Conservation (phyloP, 2,797 vertebrate species). For the Sarcoramphus papa region DNA sequence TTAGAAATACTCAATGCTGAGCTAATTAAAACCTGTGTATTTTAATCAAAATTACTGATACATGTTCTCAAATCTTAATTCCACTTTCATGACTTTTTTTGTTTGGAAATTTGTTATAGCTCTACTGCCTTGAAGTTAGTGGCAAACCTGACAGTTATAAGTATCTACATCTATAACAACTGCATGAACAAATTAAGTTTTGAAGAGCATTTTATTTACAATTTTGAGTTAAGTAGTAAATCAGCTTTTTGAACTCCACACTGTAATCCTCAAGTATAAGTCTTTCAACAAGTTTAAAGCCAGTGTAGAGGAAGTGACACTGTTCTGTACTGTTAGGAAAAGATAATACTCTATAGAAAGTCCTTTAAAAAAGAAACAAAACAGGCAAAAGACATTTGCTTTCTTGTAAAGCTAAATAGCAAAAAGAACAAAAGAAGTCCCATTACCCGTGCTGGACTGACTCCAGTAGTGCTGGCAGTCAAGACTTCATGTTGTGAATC, state of each 20-base stretch:
- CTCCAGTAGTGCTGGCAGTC: conserved; percentile 68
- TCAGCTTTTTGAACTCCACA: neutral
- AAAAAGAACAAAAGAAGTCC: conserved; percentile 55
- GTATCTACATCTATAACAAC: neutral
- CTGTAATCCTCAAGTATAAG: conserved; percentile 20
- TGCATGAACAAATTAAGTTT: neutral
- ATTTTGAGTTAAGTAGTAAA: neutral
- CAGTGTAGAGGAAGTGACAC: conserved; percentile 6
- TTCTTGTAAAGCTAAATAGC: conserved; percentile 25
- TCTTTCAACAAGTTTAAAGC: conserved; percentile 12
- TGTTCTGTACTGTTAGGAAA: neutral
- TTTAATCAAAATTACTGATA: neutral
- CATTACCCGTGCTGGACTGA: conserved; percentile 92
- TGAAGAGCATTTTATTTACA: neutral
- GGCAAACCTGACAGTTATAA: neutral
- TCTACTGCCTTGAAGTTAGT: neutral
- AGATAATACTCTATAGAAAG: neutral
- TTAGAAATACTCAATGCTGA: neutral
- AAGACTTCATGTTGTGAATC: conserved; percentile 66
- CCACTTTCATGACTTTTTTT: neutral
- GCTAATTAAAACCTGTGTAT: neutral
- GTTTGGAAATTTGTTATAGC: neutral
- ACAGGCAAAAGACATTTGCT: conserved; percentile 5
- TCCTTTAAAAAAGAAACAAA: neutral
- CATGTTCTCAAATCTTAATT: neutral